phyloP scores from a whole-genome alignment of 1,140 invertebrate genomes.

The Achatina immaculata region DNA sequence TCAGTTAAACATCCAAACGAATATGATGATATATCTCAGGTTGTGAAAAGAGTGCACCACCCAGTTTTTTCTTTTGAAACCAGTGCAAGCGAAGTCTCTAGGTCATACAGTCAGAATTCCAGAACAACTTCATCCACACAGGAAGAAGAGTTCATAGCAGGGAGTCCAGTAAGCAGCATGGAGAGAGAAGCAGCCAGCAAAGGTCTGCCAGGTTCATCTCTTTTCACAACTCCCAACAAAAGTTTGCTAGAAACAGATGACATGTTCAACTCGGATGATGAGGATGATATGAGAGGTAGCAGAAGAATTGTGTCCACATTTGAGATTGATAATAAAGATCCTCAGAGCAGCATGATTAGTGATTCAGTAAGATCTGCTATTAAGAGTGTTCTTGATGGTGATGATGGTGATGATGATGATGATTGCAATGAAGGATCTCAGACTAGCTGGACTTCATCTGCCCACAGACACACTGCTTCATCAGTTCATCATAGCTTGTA shows the following conservation, averaged over 20 bases:
- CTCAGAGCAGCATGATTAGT: slow-evolving; percentile 39
- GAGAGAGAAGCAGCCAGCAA: not conserved
- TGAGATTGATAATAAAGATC: slow-evolving; percentile 36
- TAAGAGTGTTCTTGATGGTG: slow-evolving; percentile 26
- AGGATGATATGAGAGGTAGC: not conserved
- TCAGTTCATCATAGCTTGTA: slow-evolving; percentile 9
- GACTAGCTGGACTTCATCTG: slow-evolving; percentile 8
- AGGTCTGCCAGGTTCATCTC: slow-evolving; percentile 8
- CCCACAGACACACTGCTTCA: not conserved
- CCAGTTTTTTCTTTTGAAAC: not conserved
- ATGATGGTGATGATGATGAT: slow-evolving; percentile 17
- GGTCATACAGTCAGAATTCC: not conserved
- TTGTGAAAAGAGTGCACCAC: not conserved
- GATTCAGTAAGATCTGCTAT: slow-evolving; percentile 35
- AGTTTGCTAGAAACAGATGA: slow-evolving; percentile 26
- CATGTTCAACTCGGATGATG: slow-evolving; percentile 31
- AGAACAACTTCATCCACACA: not conserved
- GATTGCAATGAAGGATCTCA: slow-evolving; percentile 14
- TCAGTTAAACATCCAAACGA: not conserved
- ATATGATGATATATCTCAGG: not conserved
- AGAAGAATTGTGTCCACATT: slow-evolving; percentile 6
- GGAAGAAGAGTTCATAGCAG: not conserved
- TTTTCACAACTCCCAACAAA: slow-evolving; percentile 25
- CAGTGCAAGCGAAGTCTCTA: not conserved
- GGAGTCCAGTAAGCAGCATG: slow-evolving; percentile 14